A percentile compares a stretch with the other conserved stretches of the same genome.
These are phyloP conservation scores for Lagria hirta DNA, from an alignment of 2,888 invertebrate species.

Conservation along the genomic window DNA sequence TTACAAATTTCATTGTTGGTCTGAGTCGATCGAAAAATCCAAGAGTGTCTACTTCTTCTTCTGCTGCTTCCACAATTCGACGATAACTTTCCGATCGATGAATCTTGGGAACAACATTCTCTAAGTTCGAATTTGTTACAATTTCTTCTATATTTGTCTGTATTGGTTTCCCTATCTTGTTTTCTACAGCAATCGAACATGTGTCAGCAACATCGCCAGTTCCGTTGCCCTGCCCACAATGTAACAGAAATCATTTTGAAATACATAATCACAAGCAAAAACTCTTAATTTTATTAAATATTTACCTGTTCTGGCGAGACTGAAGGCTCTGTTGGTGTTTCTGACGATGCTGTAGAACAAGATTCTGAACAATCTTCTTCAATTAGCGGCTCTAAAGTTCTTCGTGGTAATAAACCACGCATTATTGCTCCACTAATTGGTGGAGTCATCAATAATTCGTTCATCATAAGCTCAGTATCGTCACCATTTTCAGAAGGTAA, in stretches of 20 bases:
- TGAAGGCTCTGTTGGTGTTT: slow-evolving; percentile 46
- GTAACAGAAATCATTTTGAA: slow-evolving; percentile 35
- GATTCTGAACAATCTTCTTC: slow-evolving; percentile 80
- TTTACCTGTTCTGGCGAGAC: slow-evolving; percentile 54
- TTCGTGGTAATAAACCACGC: slow-evolving; percentile 69
- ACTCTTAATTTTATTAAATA: slow-evolving; percentile 32
- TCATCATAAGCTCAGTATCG: slow-evolving; percentile 81
- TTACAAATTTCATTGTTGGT: slow-evolving; percentile 50
- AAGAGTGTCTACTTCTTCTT: slow-evolving; percentile 41
- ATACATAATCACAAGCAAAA: slow-evolving; percentile 1
- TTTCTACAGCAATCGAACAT: slow-evolving; percentile 56
- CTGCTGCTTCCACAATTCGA: slow-evolving; percentile 51
- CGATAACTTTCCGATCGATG: slow-evolving; percentile 58
- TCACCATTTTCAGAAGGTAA: slow-evolving; percentile 69
- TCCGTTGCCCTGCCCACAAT: slow-evolving; percentile 57
- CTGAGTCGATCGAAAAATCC: slow-evolving; percentile 51
- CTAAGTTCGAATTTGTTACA: slow-evolving; percentile 50
- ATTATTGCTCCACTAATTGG: slow-evolving; percentile 73
- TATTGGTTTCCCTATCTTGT: slow-evolving; percentile 37
- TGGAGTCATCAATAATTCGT: slow-evolving; percentile 75
- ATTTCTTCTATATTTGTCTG: slow-evolving; percentile 45
- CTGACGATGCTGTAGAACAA: slow-evolving; percentile 53
- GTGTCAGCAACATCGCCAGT: slow-evolving; percentile 58
- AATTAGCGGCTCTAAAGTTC: slow-evolving; percentile 78
- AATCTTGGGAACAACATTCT: slow-evolving; percentile 58